A percentile compares a stretch with the other conserved stretches of the same genome.
Conservation (phyloP, 2,113 vertebrate genomes). For the Phrynosoma platyrhinos region DNA sequence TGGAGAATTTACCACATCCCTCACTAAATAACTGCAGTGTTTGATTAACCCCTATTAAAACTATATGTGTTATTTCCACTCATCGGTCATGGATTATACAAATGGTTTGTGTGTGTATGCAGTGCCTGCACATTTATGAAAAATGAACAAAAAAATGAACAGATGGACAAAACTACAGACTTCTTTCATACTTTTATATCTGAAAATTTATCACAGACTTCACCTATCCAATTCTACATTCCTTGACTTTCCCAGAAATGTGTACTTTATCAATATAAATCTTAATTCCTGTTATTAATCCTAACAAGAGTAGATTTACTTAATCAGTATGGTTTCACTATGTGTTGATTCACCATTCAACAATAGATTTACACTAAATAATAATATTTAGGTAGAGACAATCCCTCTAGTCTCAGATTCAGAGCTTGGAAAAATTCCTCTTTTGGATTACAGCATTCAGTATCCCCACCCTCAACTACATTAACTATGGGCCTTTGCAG, state of each 20-base stretch:
- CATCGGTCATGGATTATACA: background rate
- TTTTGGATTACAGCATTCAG: too few species aligned
- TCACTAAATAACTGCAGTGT: background rate
- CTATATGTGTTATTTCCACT: background rate
- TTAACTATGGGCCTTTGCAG: too few species aligned
- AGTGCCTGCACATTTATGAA: too few species aligned
- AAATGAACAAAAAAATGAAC: background rate
- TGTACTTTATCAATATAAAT: background rate
- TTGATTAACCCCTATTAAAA: constrained; percentile 16
- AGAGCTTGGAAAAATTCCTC: too few species aligned
- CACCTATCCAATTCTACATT: constrained; percentile 18
- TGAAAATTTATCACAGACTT: background rate
- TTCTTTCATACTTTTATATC: background rate
- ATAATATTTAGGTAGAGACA: too few species aligned
- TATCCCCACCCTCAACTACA: too few species aligned
- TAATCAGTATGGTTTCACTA: too few species aligned
- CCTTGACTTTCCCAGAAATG: constrained; percentile 14
- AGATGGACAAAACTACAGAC: constrained; percentile 24
- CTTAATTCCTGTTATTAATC: too few species aligned
- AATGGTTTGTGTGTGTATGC: background rate
- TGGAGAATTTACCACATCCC: background rate
- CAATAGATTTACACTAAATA: too few species aligned
- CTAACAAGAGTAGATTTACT: too few species aligned
- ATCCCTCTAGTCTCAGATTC: too few species aligned
- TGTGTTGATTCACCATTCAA: too few species aligned